Conservation (phyloP, 2,797 vertebrate genomes). For the Gorsachius magnificus region DNA sequence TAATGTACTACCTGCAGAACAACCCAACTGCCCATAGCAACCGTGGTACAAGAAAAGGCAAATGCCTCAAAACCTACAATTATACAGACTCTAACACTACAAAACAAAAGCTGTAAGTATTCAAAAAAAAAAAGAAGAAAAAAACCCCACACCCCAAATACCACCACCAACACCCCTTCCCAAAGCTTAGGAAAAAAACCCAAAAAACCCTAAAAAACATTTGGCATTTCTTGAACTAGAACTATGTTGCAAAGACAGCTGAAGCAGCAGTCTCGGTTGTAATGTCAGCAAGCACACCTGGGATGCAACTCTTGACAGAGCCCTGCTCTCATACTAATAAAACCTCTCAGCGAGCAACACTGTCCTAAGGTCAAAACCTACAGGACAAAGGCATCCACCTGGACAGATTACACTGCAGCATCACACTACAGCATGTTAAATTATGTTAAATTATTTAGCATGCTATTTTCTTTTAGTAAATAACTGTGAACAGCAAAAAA, state of each 20-base stretch:
- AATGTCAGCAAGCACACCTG: too few species aligned
- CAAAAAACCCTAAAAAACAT: too few species aligned
- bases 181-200: background rate
- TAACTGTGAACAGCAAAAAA: background rate
- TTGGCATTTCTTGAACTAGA: background rate
- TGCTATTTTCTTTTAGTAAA: background rate
- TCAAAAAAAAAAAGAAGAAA: too few species aligned
- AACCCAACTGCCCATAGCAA: background rate
- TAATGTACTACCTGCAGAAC: background rate
- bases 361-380: background rate
- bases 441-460: background rate
- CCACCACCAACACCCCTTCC: background rate
- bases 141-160: too few species aligned
- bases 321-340: background rate
- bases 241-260: background rate
- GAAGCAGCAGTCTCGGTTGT: background rate
- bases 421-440: background rate
- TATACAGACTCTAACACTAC: background rate
- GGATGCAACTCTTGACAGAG: background rate
- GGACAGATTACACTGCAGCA: background rate
- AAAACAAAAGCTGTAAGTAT: background rate
- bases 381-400: background rate
- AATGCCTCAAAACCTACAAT: background rate
- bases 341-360: background rate
- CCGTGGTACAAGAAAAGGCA: background rate